Evolutionary conservation across 2,888 invertebrate species (phyloP).

Genomic region (Rhagonycha fulva): DNA sequence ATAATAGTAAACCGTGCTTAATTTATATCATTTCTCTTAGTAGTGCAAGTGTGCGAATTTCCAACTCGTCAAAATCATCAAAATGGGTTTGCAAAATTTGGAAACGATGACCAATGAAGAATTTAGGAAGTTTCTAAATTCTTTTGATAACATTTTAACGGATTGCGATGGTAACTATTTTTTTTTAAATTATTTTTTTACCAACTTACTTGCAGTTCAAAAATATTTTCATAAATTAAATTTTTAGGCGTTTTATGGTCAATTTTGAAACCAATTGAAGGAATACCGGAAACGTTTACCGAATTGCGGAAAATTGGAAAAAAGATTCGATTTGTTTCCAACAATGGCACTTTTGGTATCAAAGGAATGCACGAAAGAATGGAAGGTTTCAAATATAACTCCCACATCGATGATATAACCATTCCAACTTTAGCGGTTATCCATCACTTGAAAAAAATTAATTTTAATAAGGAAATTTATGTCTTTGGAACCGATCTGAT

Average conservation of each 20-base stretch:
- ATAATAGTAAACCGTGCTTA: not conserved
- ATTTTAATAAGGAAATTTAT: slow-evolving; percentile 3
- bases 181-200: not conserved
- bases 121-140: not conserved
- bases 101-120: not conserved
- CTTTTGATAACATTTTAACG: not conserved
- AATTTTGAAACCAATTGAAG: not conserved
- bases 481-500: not conserved
- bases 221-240: not conserved
- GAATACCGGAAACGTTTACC: slow-evolving; percentile 2
- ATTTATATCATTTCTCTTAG: not conserved
- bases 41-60: not conserved
- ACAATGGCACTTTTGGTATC: not conserved
- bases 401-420: not conserved
- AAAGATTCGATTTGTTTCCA: slow-evolving; percentile 8
- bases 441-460: not conserved
- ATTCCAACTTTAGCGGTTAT: slow-evolving; percentile 5
- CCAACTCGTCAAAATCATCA: not conserved
- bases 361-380: not conserved
- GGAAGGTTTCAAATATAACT: not conserved
- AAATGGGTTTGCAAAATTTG: not conserved
- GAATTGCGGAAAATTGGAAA: slow-evolving; percentile 7
- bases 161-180: not conserved
- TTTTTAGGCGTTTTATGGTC: slow-evolving; percentile 15
- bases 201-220: too few species aligned